These are phyloP conservation scores for Clarias platycephalus DNA, from an alignment of 2,797 vertebrate genomes.

Conservation along the genomic window DNA sequence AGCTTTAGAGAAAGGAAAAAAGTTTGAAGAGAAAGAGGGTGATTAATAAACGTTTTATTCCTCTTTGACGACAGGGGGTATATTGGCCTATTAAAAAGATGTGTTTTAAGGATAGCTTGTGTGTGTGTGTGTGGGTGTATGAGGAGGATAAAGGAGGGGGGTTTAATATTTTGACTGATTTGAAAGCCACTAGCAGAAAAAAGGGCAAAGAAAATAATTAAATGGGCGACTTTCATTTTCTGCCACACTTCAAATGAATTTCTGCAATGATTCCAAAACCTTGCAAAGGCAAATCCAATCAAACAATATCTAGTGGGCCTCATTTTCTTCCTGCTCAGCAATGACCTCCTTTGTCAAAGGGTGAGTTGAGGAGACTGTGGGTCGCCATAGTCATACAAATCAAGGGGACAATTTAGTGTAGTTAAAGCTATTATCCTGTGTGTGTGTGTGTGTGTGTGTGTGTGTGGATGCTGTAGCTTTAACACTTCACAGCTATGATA, in stretches of 20 bases:
- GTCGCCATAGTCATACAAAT: conserved; percentile 77
- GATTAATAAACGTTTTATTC: conserved; percentile 53
- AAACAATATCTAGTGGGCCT: conserved; percentile 82
- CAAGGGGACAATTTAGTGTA: conserved; percentile 80
- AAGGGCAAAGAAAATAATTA: conserved; percentile 79
- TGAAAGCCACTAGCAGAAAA: conserved; percentile 54
- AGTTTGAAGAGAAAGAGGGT: conserved; percentile 46
- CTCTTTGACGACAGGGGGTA: conserved; percentile 55
- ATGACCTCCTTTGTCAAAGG: conserved; percentile 82
- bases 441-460: conserved; percentile 58
- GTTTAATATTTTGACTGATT: conserved; percentile 56
- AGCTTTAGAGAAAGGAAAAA: conserved; percentile 18
- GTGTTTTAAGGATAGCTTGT: conserved; percentile 64
- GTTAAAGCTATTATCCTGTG: conserved; percentile 80
- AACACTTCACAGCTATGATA: conserved; percentile 75
- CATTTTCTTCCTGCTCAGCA: conserved; percentile 73
- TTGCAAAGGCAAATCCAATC: conserved; percentile 84
- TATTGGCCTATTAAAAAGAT: conserved; percentile 67
- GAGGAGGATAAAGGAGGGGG: conserved; percentile 25
- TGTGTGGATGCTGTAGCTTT: conserved; percentile 65
- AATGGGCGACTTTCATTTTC: conserved; percentile 79
- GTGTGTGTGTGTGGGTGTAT: conserved; percentile 4
- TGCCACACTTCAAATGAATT: conserved; percentile 83
- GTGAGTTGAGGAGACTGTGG: conserved; percentile 73
- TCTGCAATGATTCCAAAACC: conserved; percentile 81